These are phyloP conservation scores for Dermatemys mawii DNA, from an alignment of 2,113 vertebrate genomes.

Conservation along the genomic window DNA sequence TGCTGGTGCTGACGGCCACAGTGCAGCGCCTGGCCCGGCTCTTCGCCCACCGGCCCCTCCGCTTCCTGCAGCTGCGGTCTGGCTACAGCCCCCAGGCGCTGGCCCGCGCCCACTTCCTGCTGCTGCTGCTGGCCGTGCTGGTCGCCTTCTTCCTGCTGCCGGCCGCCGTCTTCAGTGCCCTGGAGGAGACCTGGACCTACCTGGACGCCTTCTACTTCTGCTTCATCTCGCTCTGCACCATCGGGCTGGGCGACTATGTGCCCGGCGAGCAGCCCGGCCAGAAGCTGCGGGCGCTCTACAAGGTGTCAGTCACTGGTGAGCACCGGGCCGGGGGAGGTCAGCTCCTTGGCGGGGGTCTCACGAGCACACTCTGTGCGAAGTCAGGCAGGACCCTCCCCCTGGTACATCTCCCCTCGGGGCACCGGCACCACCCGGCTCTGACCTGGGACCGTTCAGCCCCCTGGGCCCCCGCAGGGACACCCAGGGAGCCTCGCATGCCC, in stretches of 20 bases:
- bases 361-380: no score
- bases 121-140: slow-evolving; percentile 74
- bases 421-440: no score
- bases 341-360: no score
- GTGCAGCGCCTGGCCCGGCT: slow-evolving; percentile 86
- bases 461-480: no score
- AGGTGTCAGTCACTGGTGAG: slow-evolving; percentile 89
- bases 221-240: slow-evolving; percentile 92
- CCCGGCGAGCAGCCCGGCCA: slow-evolving; percentile 80
- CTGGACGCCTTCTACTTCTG: slow-evolving; percentile 92
- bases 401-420: neutral
- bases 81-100: slow-evolving; percentile 75
- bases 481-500: no score
- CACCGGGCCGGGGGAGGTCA: neutral
- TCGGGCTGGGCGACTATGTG: slow-evolving; percentile 91
- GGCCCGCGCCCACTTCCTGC: slow-evolving; percentile 77
- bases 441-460: no score
- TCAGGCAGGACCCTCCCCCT: neutral
- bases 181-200: slow-evolving; percentile 87
- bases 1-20: slow-evolving; percentile 88
- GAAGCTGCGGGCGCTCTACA: slow-evolving; percentile 83
- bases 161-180: slow-evolving; percentile 77
- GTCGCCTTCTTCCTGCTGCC: slow-evolving; percentile 83
- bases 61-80: slow-evolving; percentile 62
- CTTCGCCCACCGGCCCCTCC: slow-evolving; percentile 77